Evolutionary conservation across 2,888 invertebrate genomes (phyloP).

Genomic region (Elysia crispata): DNA sequence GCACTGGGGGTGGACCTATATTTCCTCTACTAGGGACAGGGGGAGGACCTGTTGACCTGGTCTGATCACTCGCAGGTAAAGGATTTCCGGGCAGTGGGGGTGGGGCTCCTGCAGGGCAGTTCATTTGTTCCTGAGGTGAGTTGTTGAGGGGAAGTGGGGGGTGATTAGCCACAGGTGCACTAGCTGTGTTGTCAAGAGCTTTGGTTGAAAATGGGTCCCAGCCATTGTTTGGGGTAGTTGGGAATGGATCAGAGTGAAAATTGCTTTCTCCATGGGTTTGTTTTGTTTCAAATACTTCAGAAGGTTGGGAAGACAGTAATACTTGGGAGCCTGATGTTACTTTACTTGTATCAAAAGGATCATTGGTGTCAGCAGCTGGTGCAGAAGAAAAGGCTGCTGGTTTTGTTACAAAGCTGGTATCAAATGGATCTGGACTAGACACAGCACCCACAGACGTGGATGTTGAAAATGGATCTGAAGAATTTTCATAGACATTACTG

Average conservation of each 20-base stretch:
- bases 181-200: background rate
- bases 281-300: too few species aligned
- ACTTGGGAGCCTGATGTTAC: conserved; percentile 5
- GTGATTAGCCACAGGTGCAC: conserved; percentile 46
- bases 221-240: conserved; percentile 50
- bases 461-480: conserved; percentile 5
- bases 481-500: background rate
- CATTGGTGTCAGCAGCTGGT: conserved; percentile 23
- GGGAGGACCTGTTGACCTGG: conserved; percentile 51
- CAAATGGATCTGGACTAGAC: too few species aligned
- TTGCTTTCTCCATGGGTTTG: too few species aligned
- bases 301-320: too few species aligned
- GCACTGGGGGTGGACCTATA: conserved; percentile 47
- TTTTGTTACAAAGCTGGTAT: background rate
- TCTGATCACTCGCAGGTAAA: conserved; percentile 29
- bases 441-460: too few species aligned
- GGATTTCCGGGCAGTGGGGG: conserved; percentile 48
- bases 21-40: conserved; percentile 60
- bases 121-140: too few species aligned
- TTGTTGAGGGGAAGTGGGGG: conserved; percentile 51
- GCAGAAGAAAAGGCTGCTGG: background rate
- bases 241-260: too few species aligned
- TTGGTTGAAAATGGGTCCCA: conserved; percentile 40
- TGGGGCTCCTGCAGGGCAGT: conserved; percentile 41
- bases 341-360: conserved; percentile 64